A percentile compares a stretch with the other conserved stretches of the same genome.
Evolutionary conservation across 2,113 vertebrate genomes (phyloP).

Genomic region (Isurus oxyrinchus): DNA sequence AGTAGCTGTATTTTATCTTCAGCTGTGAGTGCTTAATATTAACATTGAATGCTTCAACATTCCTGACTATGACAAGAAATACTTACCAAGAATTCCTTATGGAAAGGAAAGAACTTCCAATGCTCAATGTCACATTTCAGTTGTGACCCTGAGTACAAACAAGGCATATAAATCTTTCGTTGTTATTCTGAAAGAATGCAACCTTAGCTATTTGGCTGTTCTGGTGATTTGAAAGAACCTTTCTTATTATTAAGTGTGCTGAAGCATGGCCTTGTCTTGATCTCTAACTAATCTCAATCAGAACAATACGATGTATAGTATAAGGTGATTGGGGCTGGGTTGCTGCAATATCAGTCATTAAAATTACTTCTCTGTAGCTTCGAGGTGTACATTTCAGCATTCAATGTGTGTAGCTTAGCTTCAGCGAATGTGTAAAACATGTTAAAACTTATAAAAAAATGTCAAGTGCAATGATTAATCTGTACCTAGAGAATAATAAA

Average conservation of each 20-base stretch:
- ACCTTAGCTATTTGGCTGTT: background rate
- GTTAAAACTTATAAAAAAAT: background rate
- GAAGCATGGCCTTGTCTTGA: background rate
- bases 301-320: background rate
- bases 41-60: background rate
- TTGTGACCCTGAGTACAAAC: background rate
- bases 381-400: background rate
- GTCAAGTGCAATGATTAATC: background rate
- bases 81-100: background rate
- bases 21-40: background rate
- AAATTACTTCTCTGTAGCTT: background rate
- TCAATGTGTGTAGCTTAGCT: background rate
- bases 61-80: background rate
- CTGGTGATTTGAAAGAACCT: background rate
- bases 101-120: background rate
- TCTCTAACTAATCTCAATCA: background rate
- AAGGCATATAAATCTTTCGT: background rate
- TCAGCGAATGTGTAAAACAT: background rate
- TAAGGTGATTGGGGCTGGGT: background rate
- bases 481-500: background rate
- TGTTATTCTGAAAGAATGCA: background rate
- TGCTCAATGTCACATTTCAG: background rate
- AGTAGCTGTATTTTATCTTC: background rate
- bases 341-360: background rate
- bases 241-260: background rate